Percentiles rank a stretch among this genome's conserved stretches.
Conservation (phyloP, 2,888 invertebrate species). For the Hirtodrosophila duncani region DNA sequence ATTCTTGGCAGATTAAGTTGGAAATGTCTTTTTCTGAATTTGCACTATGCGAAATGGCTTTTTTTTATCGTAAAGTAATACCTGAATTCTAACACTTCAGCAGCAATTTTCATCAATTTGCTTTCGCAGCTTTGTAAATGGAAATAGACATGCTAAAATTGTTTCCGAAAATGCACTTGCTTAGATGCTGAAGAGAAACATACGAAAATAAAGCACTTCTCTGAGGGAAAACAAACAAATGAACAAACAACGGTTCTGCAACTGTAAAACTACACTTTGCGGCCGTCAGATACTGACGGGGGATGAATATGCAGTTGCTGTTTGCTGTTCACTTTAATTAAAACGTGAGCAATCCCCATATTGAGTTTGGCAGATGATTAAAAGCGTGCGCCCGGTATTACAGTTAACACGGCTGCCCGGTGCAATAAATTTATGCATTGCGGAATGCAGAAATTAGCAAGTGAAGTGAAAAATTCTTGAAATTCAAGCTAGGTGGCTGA, state of each 20-base stretch:
- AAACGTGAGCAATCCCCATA: conserved; percentile 46
- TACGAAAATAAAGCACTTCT: conserved; percentile 25
- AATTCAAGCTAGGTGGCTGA: no score
- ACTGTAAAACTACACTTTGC: conserved; percentile 1
- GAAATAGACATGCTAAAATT: conserved; percentile 16
- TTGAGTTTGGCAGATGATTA: conserved; percentile 41
- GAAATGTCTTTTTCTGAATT: conserved; percentile 41
- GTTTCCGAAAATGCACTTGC: conserved; percentile 29
- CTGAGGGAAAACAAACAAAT: neutral
- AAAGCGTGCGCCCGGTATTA: conserved; percentile 4
- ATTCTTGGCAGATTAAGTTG: conserved; percentile 33
- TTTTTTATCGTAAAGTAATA: no score
- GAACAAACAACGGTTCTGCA: conserved; percentile 23
- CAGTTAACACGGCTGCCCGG: conserved; percentile 11
- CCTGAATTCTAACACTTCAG: no score
- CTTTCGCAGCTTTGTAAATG: no score
- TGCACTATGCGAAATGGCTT: no score
- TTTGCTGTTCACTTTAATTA: conserved; percentile 35
- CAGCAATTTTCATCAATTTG: no score
- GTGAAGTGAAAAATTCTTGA: no score
- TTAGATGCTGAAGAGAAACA: conserved; percentile 14
- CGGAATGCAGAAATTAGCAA: neutral
- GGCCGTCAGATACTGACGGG: conserved; percentile 21
- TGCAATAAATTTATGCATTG: neutral
- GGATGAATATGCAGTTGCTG: conserved; percentile 10